A percentile compares a stretch with the other conserved stretches of the same genome.
Evolutionary conservation across 2,113 vertebrate genomes (phyloP).

Genomic region (Tonatia bakeri): DNA sequence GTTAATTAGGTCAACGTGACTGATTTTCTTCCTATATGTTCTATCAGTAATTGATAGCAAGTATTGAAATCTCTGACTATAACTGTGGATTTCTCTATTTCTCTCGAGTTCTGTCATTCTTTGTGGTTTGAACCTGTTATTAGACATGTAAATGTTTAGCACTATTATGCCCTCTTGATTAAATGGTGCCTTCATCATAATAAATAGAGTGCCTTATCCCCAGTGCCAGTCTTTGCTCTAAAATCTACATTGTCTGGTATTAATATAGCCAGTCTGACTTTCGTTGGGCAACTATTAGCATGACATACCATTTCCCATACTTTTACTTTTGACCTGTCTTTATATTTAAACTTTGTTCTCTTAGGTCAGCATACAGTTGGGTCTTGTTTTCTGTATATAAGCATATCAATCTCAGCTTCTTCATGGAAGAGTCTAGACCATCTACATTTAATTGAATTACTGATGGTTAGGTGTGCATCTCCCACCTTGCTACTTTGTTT

Average conservation of each 20-base stretch:
- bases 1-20: background rate
- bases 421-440: background rate
- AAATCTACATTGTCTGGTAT: background rate
- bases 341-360: background rate
- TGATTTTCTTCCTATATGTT: background rate
- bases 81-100: background rate
- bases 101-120: background rate
- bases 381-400: background rate
- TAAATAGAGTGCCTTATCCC: background rate
- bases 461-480: background rate
- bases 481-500: background rate
- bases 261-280: background rate
- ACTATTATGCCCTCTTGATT: background rate
- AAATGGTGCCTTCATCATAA: background rate
- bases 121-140: background rate
- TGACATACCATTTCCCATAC: background rate
- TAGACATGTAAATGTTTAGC: background rate
- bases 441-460: background rate
- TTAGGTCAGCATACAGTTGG: background rate
- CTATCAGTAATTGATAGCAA: background rate
- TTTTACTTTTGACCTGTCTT: background rate
- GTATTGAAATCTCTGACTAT: background rate
- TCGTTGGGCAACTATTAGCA: background rate
- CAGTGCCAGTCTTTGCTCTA: background rate
- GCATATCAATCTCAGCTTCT: background rate